phyloP scores from a whole-genome alignment of 2,113 vertebrate species.

The Marmota flaviventris region DNA sequence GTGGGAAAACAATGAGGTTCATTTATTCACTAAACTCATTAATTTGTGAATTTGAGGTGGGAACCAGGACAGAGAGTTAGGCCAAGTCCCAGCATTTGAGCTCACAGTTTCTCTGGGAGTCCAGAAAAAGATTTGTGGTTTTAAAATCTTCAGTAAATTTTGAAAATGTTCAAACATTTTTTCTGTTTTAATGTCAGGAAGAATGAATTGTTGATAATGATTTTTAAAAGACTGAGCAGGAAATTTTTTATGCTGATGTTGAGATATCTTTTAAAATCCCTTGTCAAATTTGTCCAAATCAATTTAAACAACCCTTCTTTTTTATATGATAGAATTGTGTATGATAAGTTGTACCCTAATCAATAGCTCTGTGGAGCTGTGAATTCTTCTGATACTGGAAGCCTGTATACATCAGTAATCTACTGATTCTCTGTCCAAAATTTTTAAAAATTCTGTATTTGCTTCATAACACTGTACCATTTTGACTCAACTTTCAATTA shows the following conservation, averaged over 20 bases:
- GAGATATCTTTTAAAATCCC: not conserved
- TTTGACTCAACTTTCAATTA: constrained; percentile 36
- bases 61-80: constrained; percentile 1
- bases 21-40: constrained; percentile 29
- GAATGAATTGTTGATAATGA: not conserved
- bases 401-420: not conserved
- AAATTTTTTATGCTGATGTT: not conserved
- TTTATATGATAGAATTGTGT: not conserved
- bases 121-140: not conserved
- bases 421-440: constrained; percentile 5
- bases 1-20: constrained; percentile 22
- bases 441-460: not conserved
- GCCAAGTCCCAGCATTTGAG: not conserved
- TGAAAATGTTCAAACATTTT: not conserved
- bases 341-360: not conserved
- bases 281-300: constrained; percentile 5
- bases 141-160: constrained; percentile 12
- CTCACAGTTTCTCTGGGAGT: not conserved
- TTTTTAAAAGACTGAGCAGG: constrained; percentile 13
- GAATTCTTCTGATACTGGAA: not conserved
- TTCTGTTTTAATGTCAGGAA: constrained; percentile 40
- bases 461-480: constrained; percentile 4
- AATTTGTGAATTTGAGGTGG: constrained; percentile 23
- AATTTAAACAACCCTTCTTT: constrained; percentile 20
- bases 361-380: not conserved